A percentile compares a stretch with the other conserved stretches of the same genome.
phyloP scores from a whole-genome alignment of 2,888 invertebrate genomes.

The Papilio demoleus region DNA sequence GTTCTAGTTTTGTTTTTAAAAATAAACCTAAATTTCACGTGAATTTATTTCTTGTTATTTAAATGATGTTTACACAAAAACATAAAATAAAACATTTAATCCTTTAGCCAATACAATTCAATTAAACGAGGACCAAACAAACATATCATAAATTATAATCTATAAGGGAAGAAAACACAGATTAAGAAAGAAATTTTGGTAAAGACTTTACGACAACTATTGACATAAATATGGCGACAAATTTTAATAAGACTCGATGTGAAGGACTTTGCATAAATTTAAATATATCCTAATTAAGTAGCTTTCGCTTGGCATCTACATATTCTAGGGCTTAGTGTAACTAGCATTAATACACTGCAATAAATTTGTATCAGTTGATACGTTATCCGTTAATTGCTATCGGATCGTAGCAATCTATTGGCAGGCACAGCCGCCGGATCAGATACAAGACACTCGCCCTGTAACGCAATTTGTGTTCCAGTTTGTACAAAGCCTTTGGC shows the following conservation, averaged over 20 bases:
- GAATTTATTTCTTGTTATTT: neutral
- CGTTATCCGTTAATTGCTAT: slow-evolving; percentile 33
- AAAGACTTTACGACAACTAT: neutral
- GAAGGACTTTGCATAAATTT: neutral
- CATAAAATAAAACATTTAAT: too few relatives aligned
- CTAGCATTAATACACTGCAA: slow-evolving; percentile 11
- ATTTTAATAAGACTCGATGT: neutral
- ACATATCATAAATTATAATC: too few relatives aligned
- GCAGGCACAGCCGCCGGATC: slow-evolving; percentile 17
- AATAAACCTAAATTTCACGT: neutral
- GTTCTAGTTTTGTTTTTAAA: neutral
- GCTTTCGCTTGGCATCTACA: neutral
- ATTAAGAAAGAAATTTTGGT: neutral
- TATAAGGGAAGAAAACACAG: neutral
- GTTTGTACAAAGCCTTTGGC: slow-evolving; percentile 7
- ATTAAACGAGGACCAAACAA: too few relatives aligned
- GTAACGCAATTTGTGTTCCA: slow-evolving; percentile 34
- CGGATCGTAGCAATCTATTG: slow-evolving; percentile 30
- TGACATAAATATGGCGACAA: neutral
- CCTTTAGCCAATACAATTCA: too few relatives aligned
- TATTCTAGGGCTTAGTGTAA: neutral
- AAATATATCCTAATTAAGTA: slow-evolving; percentile 1
- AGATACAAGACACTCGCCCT: slow-evolving; percentile 24
- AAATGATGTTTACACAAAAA: neutral
- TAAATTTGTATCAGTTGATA: slow-evolving; percentile 27